These are phyloP conservation scores for Molorchus minor DNA, from an alignment of 2,888 invertebrate genomes.

Conservation along the genomic window DNA sequence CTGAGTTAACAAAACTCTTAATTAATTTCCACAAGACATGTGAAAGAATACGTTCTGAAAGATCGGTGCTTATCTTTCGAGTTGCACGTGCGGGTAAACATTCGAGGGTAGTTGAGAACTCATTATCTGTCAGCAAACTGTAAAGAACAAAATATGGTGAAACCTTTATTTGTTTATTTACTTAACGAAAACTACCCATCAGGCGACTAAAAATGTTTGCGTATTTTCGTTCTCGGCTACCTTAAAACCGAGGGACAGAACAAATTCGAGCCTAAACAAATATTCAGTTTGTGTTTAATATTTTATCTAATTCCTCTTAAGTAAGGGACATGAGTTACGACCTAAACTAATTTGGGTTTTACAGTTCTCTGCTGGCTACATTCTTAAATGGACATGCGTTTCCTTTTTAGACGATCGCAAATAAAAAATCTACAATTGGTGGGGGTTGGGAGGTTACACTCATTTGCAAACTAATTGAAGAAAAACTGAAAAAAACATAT, in stretches of 20 bases:
- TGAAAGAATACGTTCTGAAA: too few relatives aligned
- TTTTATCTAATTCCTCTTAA: slow-evolving; percentile 8
- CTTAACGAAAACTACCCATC: slow-evolving; percentile 19
- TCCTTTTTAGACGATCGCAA: too few relatives aligned
- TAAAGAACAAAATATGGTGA: slow-evolving; percentile 13
- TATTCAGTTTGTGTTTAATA: slow-evolving; percentile 17
- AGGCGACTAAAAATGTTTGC: slow-evolving; percentile 19
- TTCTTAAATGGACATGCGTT: not conserved
- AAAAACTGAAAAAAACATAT: too few relatives aligned
- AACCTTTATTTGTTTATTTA: slow-evolving; percentile 19
- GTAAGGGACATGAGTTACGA: slow-evolving; percentile 9
- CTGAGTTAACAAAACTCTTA: too few relatives aligned
- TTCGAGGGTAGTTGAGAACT: slow-evolving; percentile 7
- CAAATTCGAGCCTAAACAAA: slow-evolving; percentile 20
- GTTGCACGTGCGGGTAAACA: slow-evolving; percentile 10
- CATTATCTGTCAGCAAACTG: slow-evolving; percentile 17
- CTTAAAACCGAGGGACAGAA: slow-evolving; percentile 10
- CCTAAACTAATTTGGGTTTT: slow-evolving; percentile 8
- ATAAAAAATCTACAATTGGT: too few relatives aligned
- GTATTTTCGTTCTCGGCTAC: slow-evolving; percentile 19
- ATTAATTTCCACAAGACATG: too few relatives aligned
- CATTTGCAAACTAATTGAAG: too few relatives aligned
- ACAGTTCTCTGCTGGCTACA: not conserved
- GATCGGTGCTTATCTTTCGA: not conserved
- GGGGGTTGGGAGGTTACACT: too few relatives aligned